Evolutionary conservation across 2,888 invertebrate species (phyloP), one percentile per base, ranked within the genome.

Genomic region (Limnephilus lunatus): DNA sequence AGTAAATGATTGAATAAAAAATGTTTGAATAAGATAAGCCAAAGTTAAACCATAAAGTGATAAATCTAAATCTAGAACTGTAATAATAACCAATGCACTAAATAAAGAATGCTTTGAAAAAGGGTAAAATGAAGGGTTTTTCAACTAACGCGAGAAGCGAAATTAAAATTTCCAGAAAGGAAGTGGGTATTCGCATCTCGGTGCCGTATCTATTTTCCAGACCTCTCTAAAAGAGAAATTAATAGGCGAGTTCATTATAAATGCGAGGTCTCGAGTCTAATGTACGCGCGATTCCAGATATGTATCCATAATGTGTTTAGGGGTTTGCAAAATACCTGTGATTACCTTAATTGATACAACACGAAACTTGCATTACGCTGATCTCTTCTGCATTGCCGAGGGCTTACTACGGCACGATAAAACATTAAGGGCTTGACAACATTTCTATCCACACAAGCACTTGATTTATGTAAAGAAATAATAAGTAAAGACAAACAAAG

Each of bases 261-360:
- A 89, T 89, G 81, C 88, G 35, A n/a, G 68, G 19, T 68, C n/a
- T n/a, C 25, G 68, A 68, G 32, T 80, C 12, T 89, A 35, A 89
- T 87, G 88, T 89, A n/a, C 88, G 88, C 88, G 88, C 88, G 80
- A 89, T 31, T 39, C 35, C 88, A 68, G 88, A 89, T 89, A 81
- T 30, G 85, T 35, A 32, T 31, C 53, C 87, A 32, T 80, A 81
- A 81, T 89, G 88, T 89, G 88, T 81, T 68, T 80, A 80, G 80
- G 88, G 87, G 3, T 89, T 39, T 81, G 80, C n/a, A 89, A 81
- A n/a, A 39, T 93, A 89, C 91, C 81, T 85, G 87, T 91, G 93
- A 92, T 92, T 92, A 92, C 35, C 48, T 92, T 93, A 93, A 93
- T 93, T 92, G 93, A 91, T 93, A 92, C 91, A 93, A 93, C 93